Evolutionary conservation across 1,140 invertebrate genomes (phyloP).

Genomic region (Meloidogyne chitwoodi): DNA sequence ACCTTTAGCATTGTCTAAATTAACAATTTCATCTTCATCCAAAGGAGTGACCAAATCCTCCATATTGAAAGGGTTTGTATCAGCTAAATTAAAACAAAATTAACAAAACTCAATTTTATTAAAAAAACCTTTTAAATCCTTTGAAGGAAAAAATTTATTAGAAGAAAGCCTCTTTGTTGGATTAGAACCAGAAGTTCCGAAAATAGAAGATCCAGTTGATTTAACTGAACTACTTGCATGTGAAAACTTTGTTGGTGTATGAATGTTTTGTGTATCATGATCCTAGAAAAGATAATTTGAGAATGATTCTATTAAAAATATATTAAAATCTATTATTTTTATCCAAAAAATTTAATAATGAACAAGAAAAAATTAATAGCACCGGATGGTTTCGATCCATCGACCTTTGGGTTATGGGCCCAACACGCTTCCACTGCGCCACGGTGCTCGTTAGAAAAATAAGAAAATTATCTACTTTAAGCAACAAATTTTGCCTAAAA

Average conservation of each 20-base stretch:
- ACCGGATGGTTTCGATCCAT: slow-evolving; percentile 92
- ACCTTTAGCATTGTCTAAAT: not conserved
- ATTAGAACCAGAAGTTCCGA: slow-evolving; percentile 19
- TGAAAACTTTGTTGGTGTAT: not conserved
- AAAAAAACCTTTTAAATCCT: slow-evolving; percentile 6
- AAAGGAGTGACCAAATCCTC: slow-evolving; percentile 13
- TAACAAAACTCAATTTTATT: not conserved
- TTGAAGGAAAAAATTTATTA: not conserved
- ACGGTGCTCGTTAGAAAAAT: slow-evolving; percentile 71
- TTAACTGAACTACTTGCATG: slow-evolving; percentile 1
- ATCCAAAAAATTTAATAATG: not conserved
- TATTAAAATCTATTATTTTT: not conserved
- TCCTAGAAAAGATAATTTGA: not conserved
- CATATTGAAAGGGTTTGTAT: slow-evolving; percentile 29
- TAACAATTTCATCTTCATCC: not conserved
- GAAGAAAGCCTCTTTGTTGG: slow-evolving; percentile 23
- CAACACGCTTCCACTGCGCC: slow-evolving; percentile 95
- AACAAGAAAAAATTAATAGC: slow-evolving; percentile 66
- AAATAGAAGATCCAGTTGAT: not conserved
- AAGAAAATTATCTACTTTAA: not conserved
- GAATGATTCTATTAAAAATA: not conserved
- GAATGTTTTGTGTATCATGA: not conserved
- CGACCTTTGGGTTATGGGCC: slow-evolving; percentile 96
- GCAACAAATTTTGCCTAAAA: not conserved
- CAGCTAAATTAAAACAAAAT: not conserved